phyloP scores from a whole-genome alignment of 1,140 invertebrate species.

The Globodera rostochiensis region DNA sequence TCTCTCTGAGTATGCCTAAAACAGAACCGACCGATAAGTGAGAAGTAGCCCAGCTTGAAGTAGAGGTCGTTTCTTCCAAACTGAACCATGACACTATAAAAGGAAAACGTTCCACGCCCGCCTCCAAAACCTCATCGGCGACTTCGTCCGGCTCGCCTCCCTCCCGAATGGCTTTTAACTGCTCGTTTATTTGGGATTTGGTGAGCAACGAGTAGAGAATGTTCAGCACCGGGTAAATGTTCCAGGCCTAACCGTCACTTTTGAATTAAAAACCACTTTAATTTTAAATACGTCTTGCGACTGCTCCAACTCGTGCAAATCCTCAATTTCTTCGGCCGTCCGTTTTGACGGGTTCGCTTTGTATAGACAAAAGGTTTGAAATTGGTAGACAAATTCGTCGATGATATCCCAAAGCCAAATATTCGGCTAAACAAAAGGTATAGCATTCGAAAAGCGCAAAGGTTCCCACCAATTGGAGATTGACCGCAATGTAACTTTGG shows the following conservation, averaged over 20 bases:
- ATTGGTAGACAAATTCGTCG: constrained; percentile 85
- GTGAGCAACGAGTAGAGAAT: constrained; percentile 95
- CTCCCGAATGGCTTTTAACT: constrained; percentile 79
- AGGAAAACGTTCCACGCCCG: too few species aligned
- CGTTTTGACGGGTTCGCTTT: constrained; percentile 82
- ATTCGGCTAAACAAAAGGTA: constrained; percentile 73
- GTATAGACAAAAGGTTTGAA: constrained; percentile 92
- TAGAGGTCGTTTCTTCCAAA: constrained; percentile 94
- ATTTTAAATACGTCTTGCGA: constrained; percentile 75
- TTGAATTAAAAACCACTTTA: neutral
- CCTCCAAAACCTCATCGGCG: constrained; percentile 75
- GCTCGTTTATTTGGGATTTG: constrained; percentile 96
- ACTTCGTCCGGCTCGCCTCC: constrained; percentile 87
- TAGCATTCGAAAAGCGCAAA: neutral
- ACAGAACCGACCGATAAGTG: constrained; percentile 75
- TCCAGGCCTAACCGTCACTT: constrained; percentile 77
- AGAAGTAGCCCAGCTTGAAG: constrained; percentile 99
- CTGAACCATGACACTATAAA: constrained; percentile 6
- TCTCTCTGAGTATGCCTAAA: too few species aligned
- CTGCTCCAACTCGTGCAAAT: constrained; percentile 71
- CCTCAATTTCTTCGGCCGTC: constrained; percentile 79
- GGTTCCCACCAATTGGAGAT: constrained; percentile 75
- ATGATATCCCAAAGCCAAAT: constrained; percentile 99
- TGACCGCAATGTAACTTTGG: constrained; percentile 82
- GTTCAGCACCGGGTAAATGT: constrained; percentile 95